These are phyloP conservation scores for Malurus alboscapulatus DNA, from an alignment of 2,113 vertebrate genomes.

Conservation along the genomic window DNA sequence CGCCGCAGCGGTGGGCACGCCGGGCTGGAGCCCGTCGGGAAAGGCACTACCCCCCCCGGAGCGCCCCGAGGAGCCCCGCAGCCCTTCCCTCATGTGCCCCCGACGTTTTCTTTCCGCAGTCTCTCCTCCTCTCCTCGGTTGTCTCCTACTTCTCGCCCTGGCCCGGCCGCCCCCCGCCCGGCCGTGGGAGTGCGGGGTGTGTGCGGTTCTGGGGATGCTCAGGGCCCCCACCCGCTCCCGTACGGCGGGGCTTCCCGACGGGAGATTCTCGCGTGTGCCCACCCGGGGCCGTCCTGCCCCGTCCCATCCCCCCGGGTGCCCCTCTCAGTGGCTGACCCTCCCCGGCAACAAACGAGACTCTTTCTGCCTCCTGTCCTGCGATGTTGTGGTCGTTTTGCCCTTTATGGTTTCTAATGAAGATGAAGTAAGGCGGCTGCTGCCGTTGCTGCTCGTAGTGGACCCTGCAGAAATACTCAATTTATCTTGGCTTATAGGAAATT, in stretches of 20 bases:
- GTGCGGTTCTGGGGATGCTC: background rate
- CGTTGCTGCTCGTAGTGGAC: conserved; percentile 7
- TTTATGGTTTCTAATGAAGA: conserved; percentile 62
- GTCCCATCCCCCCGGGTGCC: background rate
- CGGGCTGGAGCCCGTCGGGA: background rate
- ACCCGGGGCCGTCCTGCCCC: background rate
- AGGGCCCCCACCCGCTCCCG: background rate
- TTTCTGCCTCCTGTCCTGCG: background rate
- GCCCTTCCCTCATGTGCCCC: background rate
- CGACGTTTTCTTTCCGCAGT: background rate
- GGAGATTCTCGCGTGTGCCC: background rate
- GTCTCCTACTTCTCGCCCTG: background rate
- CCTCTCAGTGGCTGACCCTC: background rate
- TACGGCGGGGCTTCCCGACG: conserved; percentile 1
- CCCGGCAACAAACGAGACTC: background rate
- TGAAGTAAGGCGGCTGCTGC: conserved; percentile 57
- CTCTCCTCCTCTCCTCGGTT: background rate
- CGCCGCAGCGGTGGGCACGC: background rate
- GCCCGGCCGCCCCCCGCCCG: background rate
- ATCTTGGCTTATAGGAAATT: conserved; percentile 68
- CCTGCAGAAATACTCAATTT: conserved; percentile 50
- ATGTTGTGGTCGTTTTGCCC: conserved; percentile 39
- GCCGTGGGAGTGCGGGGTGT: background rate
- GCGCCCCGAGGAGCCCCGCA: background rate
- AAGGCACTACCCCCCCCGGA: background rate